A percentile compares a stretch with the other conserved stretches of the same genome.
Conservation (phyloP, 1,140 invertebrate genomes). For the Cephus cinctus region DNA sequence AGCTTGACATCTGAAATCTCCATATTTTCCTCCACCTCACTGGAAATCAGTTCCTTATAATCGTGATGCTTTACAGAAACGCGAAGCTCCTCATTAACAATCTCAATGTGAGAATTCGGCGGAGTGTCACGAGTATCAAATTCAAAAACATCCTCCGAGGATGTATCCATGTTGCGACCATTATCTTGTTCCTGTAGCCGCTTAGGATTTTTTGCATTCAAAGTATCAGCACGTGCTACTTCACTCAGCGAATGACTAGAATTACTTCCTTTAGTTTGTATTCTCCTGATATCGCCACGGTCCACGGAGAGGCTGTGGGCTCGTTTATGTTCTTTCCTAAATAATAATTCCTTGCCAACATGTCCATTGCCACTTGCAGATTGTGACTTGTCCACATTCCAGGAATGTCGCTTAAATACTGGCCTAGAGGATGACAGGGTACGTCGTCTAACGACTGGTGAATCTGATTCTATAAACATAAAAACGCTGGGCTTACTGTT, state of each 20-base stretch:
- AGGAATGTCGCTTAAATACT: conserved; percentile 61
- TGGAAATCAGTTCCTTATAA: conserved; percentile 28
- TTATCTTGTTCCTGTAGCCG: conserved; percentile 13
- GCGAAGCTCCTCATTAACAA: conserved; percentile 34
- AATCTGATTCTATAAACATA: conserved; percentile 64
- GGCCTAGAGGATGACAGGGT: conserved; percentile 56
- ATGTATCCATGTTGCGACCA: conserved; percentile 35
- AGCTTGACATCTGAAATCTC: conserved; percentile 21
- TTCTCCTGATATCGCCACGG: conserved; percentile 36
- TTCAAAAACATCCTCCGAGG: conserved; percentile 38
- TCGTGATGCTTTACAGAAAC: conserved; percentile 28
- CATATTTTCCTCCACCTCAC: conserved; percentile 13
- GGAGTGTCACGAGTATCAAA: conserved; percentile 47
- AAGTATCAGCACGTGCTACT: conserved; percentile 19
- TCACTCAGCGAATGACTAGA: conserved; percentile 46
- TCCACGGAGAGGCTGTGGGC: conserved; percentile 61
- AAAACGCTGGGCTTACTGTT: conserved; percentile 53
- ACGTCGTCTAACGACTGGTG: conserved; percentile 56
- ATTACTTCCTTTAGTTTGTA: conserved; percentile 36
- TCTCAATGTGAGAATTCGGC: conserved; percentile 50
- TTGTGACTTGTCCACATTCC: conserved; percentile 54
- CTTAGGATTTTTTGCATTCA: conserved; percentile 12
- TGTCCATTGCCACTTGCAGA: conserved; percentile 16
- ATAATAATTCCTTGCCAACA: conserved; percentile 35
- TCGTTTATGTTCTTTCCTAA: conserved; percentile 58